Evolutionary conservation across 2,113 vertebrate species (phyloP), one percentile per base, ranked within the genome.

Genomic region (Mionectes macconnelli): DNA sequence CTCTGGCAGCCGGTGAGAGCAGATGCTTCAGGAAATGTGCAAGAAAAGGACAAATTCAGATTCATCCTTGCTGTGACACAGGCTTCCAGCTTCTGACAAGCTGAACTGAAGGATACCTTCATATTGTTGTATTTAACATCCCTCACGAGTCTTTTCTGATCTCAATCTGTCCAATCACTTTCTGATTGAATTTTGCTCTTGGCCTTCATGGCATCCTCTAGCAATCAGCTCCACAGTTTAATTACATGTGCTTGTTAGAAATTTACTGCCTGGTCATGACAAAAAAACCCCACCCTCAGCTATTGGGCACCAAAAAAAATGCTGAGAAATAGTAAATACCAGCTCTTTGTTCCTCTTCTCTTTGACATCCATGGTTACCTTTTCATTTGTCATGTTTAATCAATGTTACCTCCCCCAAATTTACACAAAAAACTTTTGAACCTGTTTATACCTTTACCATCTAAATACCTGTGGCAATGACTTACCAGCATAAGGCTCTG

Each of bases 21-120:
- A 96, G 88, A 88, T 76, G 85, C 90, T 93, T 67, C 57, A 57
- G 88, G 82, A 95, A 85, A 79, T 4, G 5, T 44, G 49, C 45
- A 60, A 85, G 67, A 91, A 93, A 94, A 88, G 85, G 82, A 53
- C 49, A 85, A 66, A 94, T 75, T 80, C 84, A 85, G 55, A 75
- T 81, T 90, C 82, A 66, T 78, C 70, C 79, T 87, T 87, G 81
- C 81, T 49, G 89, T 77, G 52, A 77, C 22, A 1, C 14, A 24
- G 77, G 42, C 52, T 91, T 52, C 57, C 82, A 90, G n/a, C 44
- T 84, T 56, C 92, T 94, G 81, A 91, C 57, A 90, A 73, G 49
- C 39, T 0, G 2, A 73, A 70, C 57, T 49, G 82, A 85, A 90
- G 50, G 67, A 79, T 87, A 40, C 39, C 70, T 91, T 93, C 69